These are phyloP conservation scores for Erythrocercus mccallii DNA, from an alignment of 2,113 vertebrate genomes.

Conservation along the genomic window DNA sequence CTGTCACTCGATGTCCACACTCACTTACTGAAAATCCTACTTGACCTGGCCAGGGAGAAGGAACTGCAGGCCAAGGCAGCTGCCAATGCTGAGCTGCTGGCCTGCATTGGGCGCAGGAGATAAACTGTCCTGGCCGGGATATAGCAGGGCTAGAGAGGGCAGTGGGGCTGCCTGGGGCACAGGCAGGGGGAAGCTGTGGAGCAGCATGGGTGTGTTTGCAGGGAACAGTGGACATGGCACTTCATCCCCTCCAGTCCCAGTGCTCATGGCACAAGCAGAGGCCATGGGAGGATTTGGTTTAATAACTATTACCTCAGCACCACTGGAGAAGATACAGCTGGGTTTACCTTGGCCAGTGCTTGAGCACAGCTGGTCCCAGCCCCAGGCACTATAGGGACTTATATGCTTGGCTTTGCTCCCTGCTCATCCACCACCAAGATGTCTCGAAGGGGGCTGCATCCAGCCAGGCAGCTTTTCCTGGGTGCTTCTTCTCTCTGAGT, in stretches of 20 bases:
- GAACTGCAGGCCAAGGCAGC: conserved; percentile 81
- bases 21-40: conserved; percentile 79
- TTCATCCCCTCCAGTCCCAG: accelerated
- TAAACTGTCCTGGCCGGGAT: not conserved
- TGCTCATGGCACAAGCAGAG: not conserved
- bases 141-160: no score
- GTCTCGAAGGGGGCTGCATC: not conserved
- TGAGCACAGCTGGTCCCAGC: not conserved
- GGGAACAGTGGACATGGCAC: accelerated
- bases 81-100: conserved; percentile 82
- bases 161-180: accelerated
- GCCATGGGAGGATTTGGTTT: not conserved
- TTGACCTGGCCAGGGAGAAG: conserved; percentile 82
- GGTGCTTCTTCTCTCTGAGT: accelerated
- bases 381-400: not conserved
- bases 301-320: not conserved
- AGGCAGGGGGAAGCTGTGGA: accelerated
- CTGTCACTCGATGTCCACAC: conserved; percentile 83
- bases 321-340: accelerated
- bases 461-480: not conserved
- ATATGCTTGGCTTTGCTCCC: not conserved
- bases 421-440: accelerated
- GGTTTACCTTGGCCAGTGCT: not conserved
- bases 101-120: conserved; percentile 78
- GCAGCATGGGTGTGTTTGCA: accelerated